Evolutionary conservation across 23 tunicate species (phyloP).

Genomic region (Trididemnum miniatum): DNA sequence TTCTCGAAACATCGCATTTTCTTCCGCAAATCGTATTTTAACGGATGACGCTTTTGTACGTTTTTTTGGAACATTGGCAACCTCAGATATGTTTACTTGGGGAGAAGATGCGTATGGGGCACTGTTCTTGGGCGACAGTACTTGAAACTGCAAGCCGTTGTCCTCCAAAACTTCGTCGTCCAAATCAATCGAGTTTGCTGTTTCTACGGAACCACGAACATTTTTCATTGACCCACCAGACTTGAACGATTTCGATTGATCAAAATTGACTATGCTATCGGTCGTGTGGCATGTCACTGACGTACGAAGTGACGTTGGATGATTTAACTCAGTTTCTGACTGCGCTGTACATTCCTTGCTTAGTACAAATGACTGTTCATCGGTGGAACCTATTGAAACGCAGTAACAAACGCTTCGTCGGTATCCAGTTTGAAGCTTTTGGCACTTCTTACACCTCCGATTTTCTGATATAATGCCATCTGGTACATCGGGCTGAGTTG

Average conservation of each 20-base stretch:
- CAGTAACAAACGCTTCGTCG: constrained; percentile 7
- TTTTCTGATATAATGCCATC: background rate
- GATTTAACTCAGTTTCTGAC: background rate
- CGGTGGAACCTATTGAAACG: background rate
- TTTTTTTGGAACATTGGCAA: background rate
- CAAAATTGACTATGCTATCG: background rate
- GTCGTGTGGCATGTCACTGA: background rate
- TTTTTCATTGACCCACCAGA: constrained; percentile 30
- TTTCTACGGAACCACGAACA: background rate
- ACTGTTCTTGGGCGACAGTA: background rate
- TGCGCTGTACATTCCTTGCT: background rate
- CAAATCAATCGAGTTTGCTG: background rate
- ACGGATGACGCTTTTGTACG: constrained; percentile 8
- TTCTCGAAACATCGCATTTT: background rate
- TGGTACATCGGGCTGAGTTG: background rate
- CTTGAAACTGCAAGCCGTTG: background rate
- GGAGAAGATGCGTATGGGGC: background rate
- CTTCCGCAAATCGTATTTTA: background rate
- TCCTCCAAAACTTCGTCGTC: no score
- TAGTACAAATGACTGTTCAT: background rate
- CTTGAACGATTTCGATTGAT: background rate
- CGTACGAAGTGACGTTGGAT: background rate
- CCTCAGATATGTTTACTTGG: constrained; percentile 2
- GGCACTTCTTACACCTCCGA: background rate
- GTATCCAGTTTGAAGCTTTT: background rate